These are phyloP conservation scores for Monopis laevigella DNA, from an alignment of 2,888 invertebrate genomes.

Conservation along the genomic window DNA sequence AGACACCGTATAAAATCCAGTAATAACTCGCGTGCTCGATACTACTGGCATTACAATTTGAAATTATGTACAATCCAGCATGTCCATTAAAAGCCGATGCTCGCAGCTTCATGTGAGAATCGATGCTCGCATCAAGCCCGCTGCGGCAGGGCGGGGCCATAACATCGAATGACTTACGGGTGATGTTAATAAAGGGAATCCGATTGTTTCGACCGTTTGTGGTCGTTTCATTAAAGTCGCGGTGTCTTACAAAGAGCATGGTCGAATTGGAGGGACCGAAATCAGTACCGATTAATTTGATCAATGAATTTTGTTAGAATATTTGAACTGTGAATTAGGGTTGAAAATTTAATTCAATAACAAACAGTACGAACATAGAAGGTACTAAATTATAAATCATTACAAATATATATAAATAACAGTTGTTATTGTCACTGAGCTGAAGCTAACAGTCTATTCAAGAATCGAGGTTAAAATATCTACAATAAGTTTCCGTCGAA, in stretches of 20 bases:
- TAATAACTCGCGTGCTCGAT: conserved; percentile 1
- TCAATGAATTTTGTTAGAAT: not conserved
- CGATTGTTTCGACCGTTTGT: conserved; percentile 28
- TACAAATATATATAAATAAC: not conserved
- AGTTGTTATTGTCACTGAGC: conserved; percentile 1
- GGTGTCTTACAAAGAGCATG: conserved; percentile 12
- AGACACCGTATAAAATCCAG: conserved; percentile 8
- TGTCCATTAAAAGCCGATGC: conserved; percentile 9
- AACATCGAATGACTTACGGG: conserved; percentile 17
- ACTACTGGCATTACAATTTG: conserved; percentile 4
- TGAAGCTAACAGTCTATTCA: not conserved
- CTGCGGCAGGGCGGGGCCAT: conserved; percentile 13
- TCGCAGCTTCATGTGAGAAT: conserved; percentile 11
- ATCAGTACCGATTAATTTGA: conserved; percentile 6
- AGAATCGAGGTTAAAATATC: conserved; percentile 6
- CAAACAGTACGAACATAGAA: not conserved
- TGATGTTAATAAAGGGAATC: conserved; percentile 20
- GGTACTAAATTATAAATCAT: not conserved
- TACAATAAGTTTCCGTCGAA: conserved; percentile 7
- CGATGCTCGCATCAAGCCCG: conserved; percentile 6
- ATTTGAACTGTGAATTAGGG: not conserved
- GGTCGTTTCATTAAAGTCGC: conserved; percentile 26
- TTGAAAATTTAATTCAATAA: too few species aligned
- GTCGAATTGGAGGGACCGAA: conserved; percentile 12
- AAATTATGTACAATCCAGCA: conserved; percentile 7